These are phyloP conservation scores for Calephelis perditalis DNA, from an alignment of 2,888 invertebrate genomes.

Conservation along the genomic window DNA sequence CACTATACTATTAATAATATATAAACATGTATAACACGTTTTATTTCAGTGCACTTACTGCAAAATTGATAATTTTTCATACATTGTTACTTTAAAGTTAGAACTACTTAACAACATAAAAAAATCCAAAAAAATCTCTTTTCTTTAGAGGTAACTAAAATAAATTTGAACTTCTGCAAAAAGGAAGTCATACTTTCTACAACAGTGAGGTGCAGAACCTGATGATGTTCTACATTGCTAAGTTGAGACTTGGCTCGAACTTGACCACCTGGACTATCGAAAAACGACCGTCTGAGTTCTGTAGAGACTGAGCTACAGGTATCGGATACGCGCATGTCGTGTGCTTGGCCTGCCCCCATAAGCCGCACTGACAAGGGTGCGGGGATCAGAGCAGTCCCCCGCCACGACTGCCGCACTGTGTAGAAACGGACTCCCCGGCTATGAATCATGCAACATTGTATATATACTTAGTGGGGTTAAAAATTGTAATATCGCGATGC, in stretches of 20 bases:
- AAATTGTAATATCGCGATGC: too few relatives aligned
- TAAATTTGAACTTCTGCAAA: not conserved
- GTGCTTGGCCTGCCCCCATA: not conserved
- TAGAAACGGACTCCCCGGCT: too few relatives aligned
- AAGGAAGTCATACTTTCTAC: conserved; percentile 15
- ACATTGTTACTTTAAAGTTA: too few relatives aligned
- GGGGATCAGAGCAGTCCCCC: conserved; percentile 22
- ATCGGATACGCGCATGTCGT: conserved; percentile 3
- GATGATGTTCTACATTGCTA: conserved; percentile 7
- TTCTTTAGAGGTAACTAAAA: too few relatives aligned
- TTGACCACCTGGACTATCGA: not conserved
- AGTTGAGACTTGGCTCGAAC: conserved; percentile 13
- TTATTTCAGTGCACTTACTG: too few relatives aligned
- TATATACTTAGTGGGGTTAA: too few relatives aligned
- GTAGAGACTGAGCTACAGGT: conserved; percentile 7
- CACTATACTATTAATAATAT: too few relatives aligned
- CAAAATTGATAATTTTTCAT: too few relatives aligned
- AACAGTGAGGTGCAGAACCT: conserved; percentile 14
- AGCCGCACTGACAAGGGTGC: conserved; percentile 9
- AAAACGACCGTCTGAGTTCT: not conserved
- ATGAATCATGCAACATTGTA: too few relatives aligned
- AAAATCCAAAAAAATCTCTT: too few relatives aligned
- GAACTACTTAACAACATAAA: too few relatives aligned
- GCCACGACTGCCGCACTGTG: not conserved
- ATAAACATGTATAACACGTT: too few relatives aligned